Evolutionary conservation across 2,797 vertebrate species (phyloP).

Genomic region (Anguilla megastoma): DNA sequence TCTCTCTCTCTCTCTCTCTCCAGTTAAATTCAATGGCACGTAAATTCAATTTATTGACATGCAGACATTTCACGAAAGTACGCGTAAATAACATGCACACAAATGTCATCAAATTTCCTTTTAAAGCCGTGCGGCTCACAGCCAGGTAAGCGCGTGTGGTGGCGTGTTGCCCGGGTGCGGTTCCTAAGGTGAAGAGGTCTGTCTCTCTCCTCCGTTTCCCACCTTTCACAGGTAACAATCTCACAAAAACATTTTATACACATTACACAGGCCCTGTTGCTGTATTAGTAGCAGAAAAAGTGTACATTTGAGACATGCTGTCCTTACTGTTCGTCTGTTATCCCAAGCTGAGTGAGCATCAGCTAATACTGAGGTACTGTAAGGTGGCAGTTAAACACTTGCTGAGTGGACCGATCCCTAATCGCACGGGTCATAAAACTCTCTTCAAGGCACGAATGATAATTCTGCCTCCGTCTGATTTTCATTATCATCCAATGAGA

Average conservation of each 20-base stretch:
- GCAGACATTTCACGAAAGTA: background rate
- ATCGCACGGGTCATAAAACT: background rate
- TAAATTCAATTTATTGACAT: background rate
- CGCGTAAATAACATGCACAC: background rate
- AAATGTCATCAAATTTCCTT: background rate
- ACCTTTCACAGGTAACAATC: background rate
- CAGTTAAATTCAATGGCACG: background rate
- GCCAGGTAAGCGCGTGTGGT: background rate
- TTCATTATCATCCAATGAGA: background rate
- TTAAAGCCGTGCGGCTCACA: background rate
- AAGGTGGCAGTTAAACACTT: background rate
- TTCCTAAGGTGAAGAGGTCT: background rate
- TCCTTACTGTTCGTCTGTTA: background rate
- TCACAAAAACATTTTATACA: background rate
- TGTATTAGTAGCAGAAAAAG: background rate
- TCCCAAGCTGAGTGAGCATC: background rate
- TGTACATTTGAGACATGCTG: background rate
- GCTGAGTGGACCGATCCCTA: background rate
- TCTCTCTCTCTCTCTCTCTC: background rate
- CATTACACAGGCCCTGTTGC: background rate
- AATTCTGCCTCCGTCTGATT: background rate
- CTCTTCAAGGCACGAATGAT: background rate
- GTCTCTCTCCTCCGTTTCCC: background rate
- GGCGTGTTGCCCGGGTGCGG: background rate
- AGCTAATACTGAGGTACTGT: background rate